phyloP scores from a whole-genome alignment of 2,888 invertebrate genomes.

The Latrodectus elegans region DNA sequence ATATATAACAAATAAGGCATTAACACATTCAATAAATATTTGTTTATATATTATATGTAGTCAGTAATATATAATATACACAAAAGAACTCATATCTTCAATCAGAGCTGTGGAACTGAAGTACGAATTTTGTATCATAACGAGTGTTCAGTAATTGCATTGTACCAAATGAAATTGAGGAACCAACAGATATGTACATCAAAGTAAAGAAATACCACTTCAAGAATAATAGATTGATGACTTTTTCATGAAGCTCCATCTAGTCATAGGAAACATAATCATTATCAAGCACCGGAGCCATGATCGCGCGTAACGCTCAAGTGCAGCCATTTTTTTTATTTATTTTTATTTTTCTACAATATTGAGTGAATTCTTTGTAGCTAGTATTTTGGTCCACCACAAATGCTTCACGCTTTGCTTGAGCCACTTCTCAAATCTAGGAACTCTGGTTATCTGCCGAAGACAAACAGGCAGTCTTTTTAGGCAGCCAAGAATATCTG shows the following conservation, averaged over 20 bases:
- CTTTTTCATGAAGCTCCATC: slow-evolving; percentile 40
- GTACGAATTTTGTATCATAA: slow-evolving; percentile 43
- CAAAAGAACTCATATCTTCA: slow-evolving; percentile 28
- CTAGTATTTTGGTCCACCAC: slow-evolving; percentile 66
- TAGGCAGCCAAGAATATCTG: slow-evolving; percentile 61
- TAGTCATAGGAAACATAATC: slow-evolving; percentile 60
- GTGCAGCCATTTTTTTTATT: slow-evolving; percentile 38
- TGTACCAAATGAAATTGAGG: slow-evolving; percentile 29
- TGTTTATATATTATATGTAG: slow-evolving; percentile 50
- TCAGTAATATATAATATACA: slow-evolving; percentile 46
- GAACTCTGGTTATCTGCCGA: slow-evolving; percentile 68
- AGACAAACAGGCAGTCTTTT: slow-evolving; percentile 63
- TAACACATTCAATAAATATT: slow-evolving; percentile 61
- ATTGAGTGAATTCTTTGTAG: slow-evolving; percentile 25
- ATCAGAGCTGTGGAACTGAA: slow-evolving; percentile 24
- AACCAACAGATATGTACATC: slow-evolving; percentile 64
- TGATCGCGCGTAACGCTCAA: slow-evolving; percentile 36
- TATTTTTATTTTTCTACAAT: background rate
- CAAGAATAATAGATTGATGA: slow-evolving; percentile 23
- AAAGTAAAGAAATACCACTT: slow-evolving; percentile 37
- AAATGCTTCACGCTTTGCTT: slow-evolving; percentile 39
- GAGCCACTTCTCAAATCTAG: slow-evolving; percentile 68
- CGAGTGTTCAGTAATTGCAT: slow-evolving; percentile 48
- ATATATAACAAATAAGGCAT: slow-evolving; percentile 49
- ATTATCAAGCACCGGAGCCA: slow-evolving; percentile 36